These are phyloP conservation scores for Elanus axillaris DNA, from an alignment of 2,113 vertebrate genomes.

Conservation along the genomic window DNA sequence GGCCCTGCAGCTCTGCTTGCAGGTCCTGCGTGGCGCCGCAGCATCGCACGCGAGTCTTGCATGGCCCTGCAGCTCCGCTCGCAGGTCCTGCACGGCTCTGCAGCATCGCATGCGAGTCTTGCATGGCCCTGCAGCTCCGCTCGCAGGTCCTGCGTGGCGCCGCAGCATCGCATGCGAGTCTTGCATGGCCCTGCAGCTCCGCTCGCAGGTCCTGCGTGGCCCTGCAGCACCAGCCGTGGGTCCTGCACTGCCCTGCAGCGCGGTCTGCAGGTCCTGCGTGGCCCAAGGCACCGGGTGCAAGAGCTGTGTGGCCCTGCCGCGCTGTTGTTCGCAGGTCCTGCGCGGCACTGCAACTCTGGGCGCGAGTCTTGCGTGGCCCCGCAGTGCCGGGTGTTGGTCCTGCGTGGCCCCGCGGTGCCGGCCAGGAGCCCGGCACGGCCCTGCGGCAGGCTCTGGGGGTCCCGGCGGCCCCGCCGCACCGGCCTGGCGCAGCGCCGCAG, in stretches of 20 bases:
- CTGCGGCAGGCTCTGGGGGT: background rate
- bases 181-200: background rate
- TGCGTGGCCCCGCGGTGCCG: background rate
- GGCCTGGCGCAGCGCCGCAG: background rate
- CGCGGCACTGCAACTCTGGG: background rate
- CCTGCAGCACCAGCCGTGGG: rapidly evolving
- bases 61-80: background rate
- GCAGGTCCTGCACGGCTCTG: background rate
- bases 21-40: background rate
- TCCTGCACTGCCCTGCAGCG: background rate
- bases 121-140: background rate
- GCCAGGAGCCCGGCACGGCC: background rate
- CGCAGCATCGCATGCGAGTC: background rate
- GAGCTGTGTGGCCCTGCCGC: background rate
- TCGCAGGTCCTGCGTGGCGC: background rate
- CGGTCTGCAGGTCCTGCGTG: background rate
- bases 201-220: background rate
- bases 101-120: background rate
- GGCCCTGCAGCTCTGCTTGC: background rate
- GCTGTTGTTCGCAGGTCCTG: rapidly evolving
- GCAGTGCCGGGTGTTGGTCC: background rate
- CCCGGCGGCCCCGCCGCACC: rapidly evolving
- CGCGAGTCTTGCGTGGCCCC: rapidly evolving
- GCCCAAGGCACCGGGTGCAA: no score
- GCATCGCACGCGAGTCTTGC: rapidly evolving